Percentiles rank a stretch among this genome's conserved stretches.
Conservation (phyloP, 2,888 invertebrate species). For the Ophion costatus region DNA sequence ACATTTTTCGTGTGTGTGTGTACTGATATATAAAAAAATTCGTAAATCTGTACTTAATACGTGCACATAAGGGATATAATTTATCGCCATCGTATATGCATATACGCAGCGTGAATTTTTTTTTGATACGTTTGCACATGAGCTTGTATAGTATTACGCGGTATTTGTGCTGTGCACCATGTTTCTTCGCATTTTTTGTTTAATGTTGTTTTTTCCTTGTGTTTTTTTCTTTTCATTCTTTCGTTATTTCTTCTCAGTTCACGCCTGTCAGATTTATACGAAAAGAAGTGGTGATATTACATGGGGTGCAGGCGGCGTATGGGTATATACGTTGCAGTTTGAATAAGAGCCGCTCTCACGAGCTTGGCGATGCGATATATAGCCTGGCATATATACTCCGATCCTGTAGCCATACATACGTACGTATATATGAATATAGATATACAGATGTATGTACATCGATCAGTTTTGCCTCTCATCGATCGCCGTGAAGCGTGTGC, state of each 20-base stretch:
- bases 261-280: conserved; percentile 57
- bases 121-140: background rate
- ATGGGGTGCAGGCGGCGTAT: conserved; percentile 36
- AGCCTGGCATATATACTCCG: background rate
- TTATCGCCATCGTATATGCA: conserved; percentile 45
- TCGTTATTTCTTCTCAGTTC: conserved; percentile 33
- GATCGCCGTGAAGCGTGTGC: conserved; percentile 42
- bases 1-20: too few species aligned
- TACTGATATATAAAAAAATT: background rate
- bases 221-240: background rate
- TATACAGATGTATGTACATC: conserved; percentile 9
- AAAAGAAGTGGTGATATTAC: conserved; percentile 46
- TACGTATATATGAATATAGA: conserved; percentile 12
- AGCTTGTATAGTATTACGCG: conserved; percentile 43
- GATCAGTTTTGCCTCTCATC: conserved; percentile 48
- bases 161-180: conserved; percentile 43
- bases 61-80: conserved; percentile 53
- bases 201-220: background rate
- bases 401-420: background rate
- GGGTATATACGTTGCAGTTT: conserved; percentile 40
- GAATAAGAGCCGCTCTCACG: conserved; percentile 44
- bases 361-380: conserved; percentile 27
- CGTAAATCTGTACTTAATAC: conserved; percentile 11
- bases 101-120: conserved; percentile 1
- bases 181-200: conserved; percentile 5